Evolutionary conservation across 2,888 invertebrate genomes (phyloP).

Genomic region (Rhagonycha fulva): DNA sequence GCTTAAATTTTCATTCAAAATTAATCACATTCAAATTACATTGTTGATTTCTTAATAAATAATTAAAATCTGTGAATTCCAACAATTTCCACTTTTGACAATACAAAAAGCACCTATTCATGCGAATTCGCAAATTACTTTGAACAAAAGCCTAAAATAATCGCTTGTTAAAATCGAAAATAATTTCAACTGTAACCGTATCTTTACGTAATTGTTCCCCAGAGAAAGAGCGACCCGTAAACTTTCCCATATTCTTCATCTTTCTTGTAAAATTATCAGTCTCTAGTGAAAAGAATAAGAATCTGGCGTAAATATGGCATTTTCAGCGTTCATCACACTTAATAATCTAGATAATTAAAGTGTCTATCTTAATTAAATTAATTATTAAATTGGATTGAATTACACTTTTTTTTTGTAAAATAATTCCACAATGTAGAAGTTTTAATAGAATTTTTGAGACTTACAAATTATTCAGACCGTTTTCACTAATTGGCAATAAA

Average conservation of each 20-base stretch:
- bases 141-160: constrained; percentile 17
- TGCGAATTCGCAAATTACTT: constrained; percentile 5
- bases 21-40: background rate
- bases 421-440: background rate
- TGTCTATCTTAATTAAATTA: background rate
- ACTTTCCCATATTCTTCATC: constrained; percentile 34
- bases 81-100: background rate
- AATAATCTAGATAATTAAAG: constrained; percentile 2
- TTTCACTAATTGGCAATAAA: constrained; percentile 2
- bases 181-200: constrained; percentile 24
- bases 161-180: constrained; percentile 24
- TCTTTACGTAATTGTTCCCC: constrained; percentile 34
- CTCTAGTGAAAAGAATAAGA: constrained; percentile 28
- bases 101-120: background rate
- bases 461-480: constrained; percentile 2
- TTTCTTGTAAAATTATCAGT: constrained; percentile 32
- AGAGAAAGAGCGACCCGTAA: constrained; percentile 29
- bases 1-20: background rate
- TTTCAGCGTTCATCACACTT: constrained; percentile 28
- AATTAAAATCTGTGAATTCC: background rate
- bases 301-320: constrained; percentile 33
- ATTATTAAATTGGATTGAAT: background rate
- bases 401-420: background rate
- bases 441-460: background rate
- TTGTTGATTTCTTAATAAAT: background rate